Evolutionary conservation across 2,113 vertebrate species (phyloP), one percentile per base, ranked within the genome.

Genomic region (Catharus bicknelli): DNA sequence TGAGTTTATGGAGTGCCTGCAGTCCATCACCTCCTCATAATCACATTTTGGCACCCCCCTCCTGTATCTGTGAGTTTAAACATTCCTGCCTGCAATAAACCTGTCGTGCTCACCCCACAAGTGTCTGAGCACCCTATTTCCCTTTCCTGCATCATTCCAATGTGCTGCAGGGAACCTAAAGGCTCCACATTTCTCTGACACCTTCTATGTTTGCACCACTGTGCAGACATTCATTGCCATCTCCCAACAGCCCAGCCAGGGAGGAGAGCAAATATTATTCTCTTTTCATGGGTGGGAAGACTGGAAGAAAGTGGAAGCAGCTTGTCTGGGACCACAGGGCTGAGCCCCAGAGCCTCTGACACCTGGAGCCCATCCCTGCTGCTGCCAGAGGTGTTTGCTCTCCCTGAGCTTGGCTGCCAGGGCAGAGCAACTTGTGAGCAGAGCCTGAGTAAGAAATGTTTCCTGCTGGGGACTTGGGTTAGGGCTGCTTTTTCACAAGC

Each of bases 51-150:
- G 74, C 85, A 91, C 13, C 34, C 76, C 67, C 32, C 36, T 75
- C n/a, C 26, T 6, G 17, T 51, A 32, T 58, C 87, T 66, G 73
- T 0, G 3, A 75, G 30, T 86, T 88, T 75, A 78, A 95, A 63
- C 88, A 85, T 89, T 90, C 83, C 86, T 47, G 61, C 77, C 74
- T 77, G 88, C 83, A 93, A 80, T 95, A 96, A 96, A 95, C 80
- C 67, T 82, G 92, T 86, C 89, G 3, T 94, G 89, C 74, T 89
- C 13, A 0, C 93, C 81, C 81, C 75, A 67, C 55, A 63, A 74
- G 61, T 48, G 91, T 73, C 83, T 95, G 81, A 90, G 87, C 3
- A 1, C 88, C 8, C 3, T 43, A 36, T 87, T 95, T 96, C 88
- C 90, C 86, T 55, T 94, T 94, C 75, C 90, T 90, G 76, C 83